Evolutionary conservation across 2,888 invertebrate species (phyloP), one percentile per base, ranked within the genome.

Genomic region (Toxonevra muliebris): DNA sequence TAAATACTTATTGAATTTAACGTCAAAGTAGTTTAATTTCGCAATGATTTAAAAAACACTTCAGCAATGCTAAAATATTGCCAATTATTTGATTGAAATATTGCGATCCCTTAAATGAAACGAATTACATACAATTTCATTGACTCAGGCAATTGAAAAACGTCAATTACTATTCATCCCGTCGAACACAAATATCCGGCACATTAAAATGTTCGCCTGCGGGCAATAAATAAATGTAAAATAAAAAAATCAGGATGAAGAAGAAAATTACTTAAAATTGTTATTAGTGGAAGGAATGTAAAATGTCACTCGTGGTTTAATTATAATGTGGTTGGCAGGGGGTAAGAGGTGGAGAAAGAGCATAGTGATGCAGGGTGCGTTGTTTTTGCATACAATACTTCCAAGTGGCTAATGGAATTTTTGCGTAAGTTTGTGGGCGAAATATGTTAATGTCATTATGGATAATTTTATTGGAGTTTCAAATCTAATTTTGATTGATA

Each of bases 171-270:
- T 72, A 65, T 74, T 15, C 53, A 11, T 30, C 30, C 2, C 30
- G 30, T 30, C 30, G 53, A 9, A 17, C 17, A 11, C 12, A 53
- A 53, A 53, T 12, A 15, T 53, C 74, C 74, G 74, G 66, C 53
- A 57, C 63, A 72, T 74, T 74, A 74, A 74, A 71, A 70, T 69
- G 68, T 67, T 69, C 74, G 69, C 74, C 59, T 70, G 74, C 74
- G 45, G 13, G 17, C 17, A 53, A 53, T 4, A 53, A 53, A 19
- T 53, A 17, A 53, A 53, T n/a, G 50, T n/a, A 4, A 45, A 45
- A 45, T 48, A n/a, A 48, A 48, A n/a, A 45, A 11, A 45, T 10
- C 45, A 45, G 52, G 43, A 17, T 5, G 5, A 19, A 20, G 41
- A 52, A 50, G 66, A 20, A 58, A 65, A 65, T 42, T 52, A 9